Base-by-base conservation (phyloP, 1,140 invertebrate species). In the Dicyema japonicum region DNA sequence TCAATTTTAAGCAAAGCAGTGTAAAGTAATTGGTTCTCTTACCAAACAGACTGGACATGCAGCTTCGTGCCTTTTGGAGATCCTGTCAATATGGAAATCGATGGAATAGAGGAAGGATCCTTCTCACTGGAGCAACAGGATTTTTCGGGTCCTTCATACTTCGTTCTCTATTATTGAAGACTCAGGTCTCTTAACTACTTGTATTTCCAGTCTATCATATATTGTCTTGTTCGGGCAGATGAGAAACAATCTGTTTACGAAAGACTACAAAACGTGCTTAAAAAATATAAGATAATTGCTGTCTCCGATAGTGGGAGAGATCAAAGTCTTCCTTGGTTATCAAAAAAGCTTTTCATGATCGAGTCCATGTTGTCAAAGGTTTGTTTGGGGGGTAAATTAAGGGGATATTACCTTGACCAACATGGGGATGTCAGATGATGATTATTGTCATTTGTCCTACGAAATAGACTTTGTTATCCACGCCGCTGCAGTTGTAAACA, bases 391-490 rank as follows among this genome's bases (percentile, higher is more conserved):
- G n/a, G n/a, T n/a, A n/a, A n/a, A 15, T 31, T 28, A 38, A 44
- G 56, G 54, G 26, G 54, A 59, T 35, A 40, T 59, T 18, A 43
- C 52, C 4, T 31, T 59, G 18, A 31, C 46, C n/a, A 46, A 53
- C 24, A 41, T 59, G 34, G 57, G 57, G 7, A 31, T 59, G 25
- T 40, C 36, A 19, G 50, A 59, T 22, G 53, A 56, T 18, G 44
- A 54, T 21, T 58, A 53, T 32, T 40, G 38, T 8, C 49, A 47
- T 28, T 34, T 59, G 4, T 42, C 41, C 27, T 50, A 44, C 13
- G 55, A 57, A 24, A 44, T 57, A 17, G 57, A 59, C 33, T 43
- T 50, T 26, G 42, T 59, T 16, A 49, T 59, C 22, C 57, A 59
- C 37, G 46, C 56, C 14, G 57, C 56, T 9, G 57, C 57, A 15